phyloP scores from a whole-genome alignment of 2,888 invertebrate genomes.

The Drosophila sordidula region DNA sequence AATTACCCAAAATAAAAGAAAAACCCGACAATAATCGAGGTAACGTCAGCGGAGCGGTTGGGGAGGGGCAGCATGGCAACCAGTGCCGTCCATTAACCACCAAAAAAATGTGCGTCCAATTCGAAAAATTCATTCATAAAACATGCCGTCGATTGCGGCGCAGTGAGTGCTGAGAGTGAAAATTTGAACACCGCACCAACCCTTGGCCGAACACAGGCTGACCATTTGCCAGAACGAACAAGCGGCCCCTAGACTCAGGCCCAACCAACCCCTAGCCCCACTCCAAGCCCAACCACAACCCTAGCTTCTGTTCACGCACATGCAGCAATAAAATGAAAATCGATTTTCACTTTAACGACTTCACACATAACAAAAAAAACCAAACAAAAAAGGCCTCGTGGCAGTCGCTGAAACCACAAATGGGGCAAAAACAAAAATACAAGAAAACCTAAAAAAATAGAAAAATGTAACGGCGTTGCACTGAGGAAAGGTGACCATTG shows the following conservation, averaged over 20 bases:
- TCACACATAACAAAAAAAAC: constrained; percentile 61
- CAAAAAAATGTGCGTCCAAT: constrained; percentile 71
- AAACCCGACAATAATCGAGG: constrained; percentile 28
- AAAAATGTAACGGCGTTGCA: constrained; percentile 40
- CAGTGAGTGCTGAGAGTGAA: constrained; percentile 53
- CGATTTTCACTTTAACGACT: constrained; percentile 82
- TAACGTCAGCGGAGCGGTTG: background rate
- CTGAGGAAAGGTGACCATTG: constrained; percentile 44
- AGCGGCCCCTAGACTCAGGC: constrained; percentile 22
- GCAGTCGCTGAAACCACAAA: constrained; percentile 64
- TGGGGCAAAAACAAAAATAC: constrained; percentile 30
- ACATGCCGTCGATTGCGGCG: constrained; percentile 72
- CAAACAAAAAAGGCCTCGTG: constrained; percentile 53
- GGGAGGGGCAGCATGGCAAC: constrained; percentile 24
- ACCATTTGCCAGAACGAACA: constrained; percentile 31
- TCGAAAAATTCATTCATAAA: constrained; percentile 80
- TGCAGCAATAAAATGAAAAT: constrained; percentile 76
- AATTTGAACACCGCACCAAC: constrained; percentile 19
- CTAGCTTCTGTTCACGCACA: constrained; percentile 52
- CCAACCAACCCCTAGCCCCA: constrained; percentile 16
- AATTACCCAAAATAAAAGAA: constrained; percentile 5
- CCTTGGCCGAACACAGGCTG: constrained; percentile 14
- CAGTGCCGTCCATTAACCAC: constrained; percentile 67
- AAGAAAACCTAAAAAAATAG: constrained; percentile 6
- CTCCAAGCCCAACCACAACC: constrained; percentile 4